These are phyloP conservation scores for Eubasilissa splendida DNA, from an alignment of 2,888 invertebrate species.

Conservation along the genomic window DNA sequence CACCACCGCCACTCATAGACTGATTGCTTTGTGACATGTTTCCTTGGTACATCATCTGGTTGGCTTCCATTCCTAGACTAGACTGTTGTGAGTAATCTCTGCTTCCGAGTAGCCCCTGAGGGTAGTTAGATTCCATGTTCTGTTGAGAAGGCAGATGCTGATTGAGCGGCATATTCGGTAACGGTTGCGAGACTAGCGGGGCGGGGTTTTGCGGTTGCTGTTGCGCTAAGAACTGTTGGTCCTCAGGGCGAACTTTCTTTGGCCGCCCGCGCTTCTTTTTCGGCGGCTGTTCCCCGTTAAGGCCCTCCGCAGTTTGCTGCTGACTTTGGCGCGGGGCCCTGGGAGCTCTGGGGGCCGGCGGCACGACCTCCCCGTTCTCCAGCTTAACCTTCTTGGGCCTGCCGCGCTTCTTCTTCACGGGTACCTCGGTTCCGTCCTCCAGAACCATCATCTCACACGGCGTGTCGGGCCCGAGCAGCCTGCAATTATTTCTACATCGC, in stretches of 20 bases:
- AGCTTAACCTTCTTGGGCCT: conserved; percentile 88
- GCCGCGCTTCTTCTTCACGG: conserved; percentile 91
- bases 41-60: conserved; percentile 59
- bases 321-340: conserved; percentile 68
- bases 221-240: conserved; percentile 67
- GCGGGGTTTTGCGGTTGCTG: conserved; percentile 44
- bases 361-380: conserved; percentile 78
- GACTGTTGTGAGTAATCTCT: conserved; percentile 47
- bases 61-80: conserved; percentile 41
- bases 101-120: conserved; percentile 61
- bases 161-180: conserved; percentile 52
- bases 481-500: conserved; percentile 64
- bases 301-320: conserved; percentile 60
- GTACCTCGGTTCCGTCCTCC: conserved; percentile 77
- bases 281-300: conserved; percentile 72
- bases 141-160: conserved; percentile 52
- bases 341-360: conserved; percentile 71
- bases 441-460: conserved; percentile 71
- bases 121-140: conserved; percentile 61
- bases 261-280: conserved; percentile 92
- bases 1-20: conserved; percentile 32
- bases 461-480: conserved; percentile 72
- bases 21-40: conserved; percentile 46
- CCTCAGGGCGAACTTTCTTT: conserved; percentile 84
- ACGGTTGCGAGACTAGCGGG: conserved; percentile 46